Base-by-base conservation (phyloP, 2,888 invertebrate genomes). In the Flexamia atlantica region DNA sequence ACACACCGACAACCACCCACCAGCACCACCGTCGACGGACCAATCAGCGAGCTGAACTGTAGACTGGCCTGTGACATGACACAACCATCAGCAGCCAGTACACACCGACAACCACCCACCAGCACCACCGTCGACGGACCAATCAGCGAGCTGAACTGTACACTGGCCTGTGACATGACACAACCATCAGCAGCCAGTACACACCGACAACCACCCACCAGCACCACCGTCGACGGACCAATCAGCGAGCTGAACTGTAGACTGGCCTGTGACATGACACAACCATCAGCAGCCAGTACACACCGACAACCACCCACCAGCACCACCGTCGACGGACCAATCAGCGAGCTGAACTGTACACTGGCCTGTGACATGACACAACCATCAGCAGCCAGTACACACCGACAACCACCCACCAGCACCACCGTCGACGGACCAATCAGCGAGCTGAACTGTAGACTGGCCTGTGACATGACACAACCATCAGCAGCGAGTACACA, bases 11-110 rank as follows among this genome's bases (percentile, higher is more conserved):
- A 88, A 14, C 90, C 90, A 57, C 90, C 91, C 60, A 92, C 89
- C 84, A 90, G 89, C 46, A 92, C 87, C 0, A 83, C 82, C 0
- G 89, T 89, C 50, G 90, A 90, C 12, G 92, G 92, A 20, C 92
- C 92, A 9, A 91, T 90, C 32, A 92, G 88, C 84, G 91, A 92
- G 64, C 91, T 90, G 83, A 92, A 89, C 82, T 91, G 89, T 10
- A 90, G 87, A 3, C 86, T 87, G 5, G 88, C 88, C 86, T 88
- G 82, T 17, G 9, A 36, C 36, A 36, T 36, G 36, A 36, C 36
- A 36, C 46, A 9, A 2, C 46, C 46, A 46, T 12, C 36, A 7
- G 36, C 36, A 92, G 86, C n/a, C 89, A 89, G 85, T 89, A 90
- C 80, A 90, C 46, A 46, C 46, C 17, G 57, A 84, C 88, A 88